Conservation (phyloP, 1,140 invertebrate species). For the Saccostrea cuccullata region DNA sequence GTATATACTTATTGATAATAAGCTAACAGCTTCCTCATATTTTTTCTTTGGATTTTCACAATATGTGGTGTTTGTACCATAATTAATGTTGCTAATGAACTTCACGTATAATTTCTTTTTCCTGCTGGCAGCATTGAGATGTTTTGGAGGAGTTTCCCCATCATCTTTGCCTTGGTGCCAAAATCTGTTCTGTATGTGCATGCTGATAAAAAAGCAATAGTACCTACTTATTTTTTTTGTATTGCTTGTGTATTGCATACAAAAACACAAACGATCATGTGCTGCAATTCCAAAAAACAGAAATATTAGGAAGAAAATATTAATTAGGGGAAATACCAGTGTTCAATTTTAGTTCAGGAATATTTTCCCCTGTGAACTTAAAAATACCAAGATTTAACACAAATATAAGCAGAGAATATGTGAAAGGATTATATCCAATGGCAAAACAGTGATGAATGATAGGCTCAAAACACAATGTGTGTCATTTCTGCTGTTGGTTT, state of each 20-base stretch:
- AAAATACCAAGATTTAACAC: background rate
- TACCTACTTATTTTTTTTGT: background rate
- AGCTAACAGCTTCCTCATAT: background rate
- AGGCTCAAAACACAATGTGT: slow-evolving; percentile 30
- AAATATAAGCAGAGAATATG: background rate
- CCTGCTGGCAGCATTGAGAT: slow-evolving; percentile 9
- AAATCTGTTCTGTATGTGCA: background rate
- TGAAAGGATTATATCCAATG: background rate
- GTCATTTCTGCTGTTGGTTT: background rate
- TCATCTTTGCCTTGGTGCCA: slow-evolving; percentile 21
- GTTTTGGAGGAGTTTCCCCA: background rate
- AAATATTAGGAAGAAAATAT: slow-evolving; percentile 3
- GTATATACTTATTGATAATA: background rate
- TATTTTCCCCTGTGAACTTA: background rate
- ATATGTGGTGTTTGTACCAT: background rate
- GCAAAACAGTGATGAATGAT: slow-evolving; percentile 7
- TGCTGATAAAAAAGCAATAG: slow-evolving; percentile 16
- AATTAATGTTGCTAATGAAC: background rate
- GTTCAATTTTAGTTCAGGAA: background rate
- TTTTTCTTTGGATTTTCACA: background rate
- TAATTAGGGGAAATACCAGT: background rate
- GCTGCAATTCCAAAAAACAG: slow-evolving; percentile 7
- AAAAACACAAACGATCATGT: background rate
- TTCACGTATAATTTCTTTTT: background rate
- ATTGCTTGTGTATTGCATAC: background rate